Conservation (phyloP, 2,888 invertebrate genomes). For the Liposcelis brunnea region DNA sequence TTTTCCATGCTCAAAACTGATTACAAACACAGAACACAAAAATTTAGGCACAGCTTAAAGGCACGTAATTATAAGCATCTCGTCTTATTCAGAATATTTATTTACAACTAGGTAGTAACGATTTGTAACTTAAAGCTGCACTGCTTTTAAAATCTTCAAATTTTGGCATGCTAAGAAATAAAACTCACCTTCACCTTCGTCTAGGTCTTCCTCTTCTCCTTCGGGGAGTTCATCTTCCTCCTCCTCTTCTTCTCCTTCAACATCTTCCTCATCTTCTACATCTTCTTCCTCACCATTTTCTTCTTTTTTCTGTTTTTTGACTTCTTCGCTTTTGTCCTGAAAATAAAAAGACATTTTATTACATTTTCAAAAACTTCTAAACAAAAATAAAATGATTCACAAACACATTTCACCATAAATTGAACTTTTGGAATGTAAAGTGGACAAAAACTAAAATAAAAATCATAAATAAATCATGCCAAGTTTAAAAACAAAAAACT, state of each 20-base stretch:
- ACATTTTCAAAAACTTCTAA: not conserved
- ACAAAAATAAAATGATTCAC: too few species aligned
- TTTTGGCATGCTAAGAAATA: not conserved
- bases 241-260: constrained; percentile 40
- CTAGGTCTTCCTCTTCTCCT: constrained; percentile 47
- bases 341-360: constrained; percentile 15
- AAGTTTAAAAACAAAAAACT: too few species aligned
- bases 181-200: constrained; percentile 31
- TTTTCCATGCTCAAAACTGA: too few species aligned
- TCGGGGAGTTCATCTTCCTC: constrained; percentile 45
- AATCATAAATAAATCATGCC: not conserved
- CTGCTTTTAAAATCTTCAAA: not conserved
- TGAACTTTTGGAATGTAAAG: too few species aligned
- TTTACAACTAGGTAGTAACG: too few species aligned
- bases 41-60: too few species aligned
- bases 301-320: constrained; percentile 31
- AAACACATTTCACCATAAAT: too few species aligned
- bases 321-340: constrained; percentile 25
- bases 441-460: not conserved
- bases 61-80: too few species aligned
- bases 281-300: constrained; percentile 51
- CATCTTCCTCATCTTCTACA: constrained; percentile 42
- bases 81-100: too few species aligned
- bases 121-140: not conserved
- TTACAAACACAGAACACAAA: too few species aligned